phyloP scores from a whole-genome alignment of 2,113 vertebrate species.

The Entomyzon cyanotis region DNA sequence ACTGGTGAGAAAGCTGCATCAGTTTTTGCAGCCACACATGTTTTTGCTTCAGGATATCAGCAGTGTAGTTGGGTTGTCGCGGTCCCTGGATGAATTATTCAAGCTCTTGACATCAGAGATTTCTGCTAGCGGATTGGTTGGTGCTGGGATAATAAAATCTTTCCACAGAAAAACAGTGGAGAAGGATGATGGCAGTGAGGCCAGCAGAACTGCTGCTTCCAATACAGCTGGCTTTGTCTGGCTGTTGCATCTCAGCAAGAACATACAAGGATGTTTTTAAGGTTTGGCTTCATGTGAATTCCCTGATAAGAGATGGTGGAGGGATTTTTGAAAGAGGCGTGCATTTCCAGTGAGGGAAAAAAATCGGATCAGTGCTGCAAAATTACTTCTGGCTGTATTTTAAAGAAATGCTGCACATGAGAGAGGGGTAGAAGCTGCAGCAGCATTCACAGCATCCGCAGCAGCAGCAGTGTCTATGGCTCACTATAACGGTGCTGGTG shows the following conservation, averaged over 20 bases:
- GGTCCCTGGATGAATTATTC: conserved; percentile 75
- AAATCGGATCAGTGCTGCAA: neutral
- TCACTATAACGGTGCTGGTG: conserved; percentile 65
- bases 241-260: neutral
- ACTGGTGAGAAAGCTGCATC: neutral
- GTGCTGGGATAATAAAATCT: conserved; percentile 53
- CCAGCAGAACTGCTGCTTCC: conserved; percentile 58
- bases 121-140: conserved; percentile 71
- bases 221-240: conserved; percentile 45
- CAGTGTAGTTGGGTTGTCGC: conserved; percentile 23
- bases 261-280: conserved; percentile 15
- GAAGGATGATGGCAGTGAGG: conserved; percentile 79
- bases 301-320: neutral
- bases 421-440: neutral
- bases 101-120: conserved; percentile 79
- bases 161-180: conserved; percentile 64
- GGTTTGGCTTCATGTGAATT: conserved; percentile 12
- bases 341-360: neutral
- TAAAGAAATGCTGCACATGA: neutral
- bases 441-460: neutral
- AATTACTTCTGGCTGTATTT: neutral
- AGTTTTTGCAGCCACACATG: conserved; percentile 31
- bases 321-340: neutral
- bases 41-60: neutral
- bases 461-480: conserved; percentile 66